Conservation (phyloP, 2,888 invertebrate genomes). For the Crepidodera aurea region DNA sequence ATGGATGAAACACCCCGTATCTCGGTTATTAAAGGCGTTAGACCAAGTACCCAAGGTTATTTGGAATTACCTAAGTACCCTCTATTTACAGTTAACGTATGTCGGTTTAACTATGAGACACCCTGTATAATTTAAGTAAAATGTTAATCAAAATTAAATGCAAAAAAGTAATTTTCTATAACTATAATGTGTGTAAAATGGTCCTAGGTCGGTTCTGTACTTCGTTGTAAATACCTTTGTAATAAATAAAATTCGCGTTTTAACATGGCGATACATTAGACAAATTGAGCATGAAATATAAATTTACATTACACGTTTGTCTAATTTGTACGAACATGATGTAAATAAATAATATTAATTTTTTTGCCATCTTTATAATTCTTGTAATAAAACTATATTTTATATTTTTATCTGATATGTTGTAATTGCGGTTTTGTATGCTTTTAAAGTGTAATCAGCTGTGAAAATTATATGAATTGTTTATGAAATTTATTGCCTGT, state of each 20-base stretch:
- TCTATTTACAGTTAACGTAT: no score
- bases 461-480: constrained; percentile 3
- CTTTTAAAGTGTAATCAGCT: constrained; percentile 10
- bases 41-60: no score
- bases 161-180: no score
- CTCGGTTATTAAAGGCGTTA: no score
- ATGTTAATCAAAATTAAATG: no score
- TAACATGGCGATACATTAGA: background rate
- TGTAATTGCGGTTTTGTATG: background rate
- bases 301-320: no score
- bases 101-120: no score
- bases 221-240: background rate
- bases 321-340: no score
- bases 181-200: background rate
- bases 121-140: no score
- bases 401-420: constrained; percentile 1
- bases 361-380: constrained; percentile 7
- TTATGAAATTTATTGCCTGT: constrained; percentile 2
- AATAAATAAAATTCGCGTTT: background rate
- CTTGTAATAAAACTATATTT: constrained; percentile 1
- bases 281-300: no score
- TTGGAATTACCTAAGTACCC: no score
- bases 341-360: constrained; percentile 2
- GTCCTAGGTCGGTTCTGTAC: background rate
- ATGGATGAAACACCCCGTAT: no score